These are phyloP conservation scores for Rattus rattus DNA, from an alignment of 2,113 vertebrate genomes.

Conservation along the genomic window DNA sequence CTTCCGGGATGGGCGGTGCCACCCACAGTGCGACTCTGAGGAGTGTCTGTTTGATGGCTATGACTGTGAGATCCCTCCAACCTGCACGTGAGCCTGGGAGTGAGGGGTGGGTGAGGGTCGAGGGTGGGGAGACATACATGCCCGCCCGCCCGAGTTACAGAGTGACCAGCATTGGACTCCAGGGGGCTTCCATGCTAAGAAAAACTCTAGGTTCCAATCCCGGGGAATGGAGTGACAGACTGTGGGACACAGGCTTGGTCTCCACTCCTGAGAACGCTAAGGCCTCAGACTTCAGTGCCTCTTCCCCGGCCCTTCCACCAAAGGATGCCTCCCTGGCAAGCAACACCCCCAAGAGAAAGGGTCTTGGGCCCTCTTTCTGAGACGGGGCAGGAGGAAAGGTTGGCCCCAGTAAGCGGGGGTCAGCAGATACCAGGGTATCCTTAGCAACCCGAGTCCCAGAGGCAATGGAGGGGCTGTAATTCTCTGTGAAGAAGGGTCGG, in stretches of 20 bases:
- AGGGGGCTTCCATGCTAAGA: neutral
- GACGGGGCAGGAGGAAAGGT: neutral
- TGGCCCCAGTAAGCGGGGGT: neutral
- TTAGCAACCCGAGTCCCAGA: neutral
- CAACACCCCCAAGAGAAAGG: neutral
- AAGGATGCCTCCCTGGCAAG: neutral
- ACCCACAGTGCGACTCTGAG: slow-evolving; percentile 87
- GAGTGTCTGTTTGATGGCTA: slow-evolving; percentile 92
- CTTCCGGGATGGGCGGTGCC: slow-evolving; percentile 90
- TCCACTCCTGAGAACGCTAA: neutral
- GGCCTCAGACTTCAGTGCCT: neutral
- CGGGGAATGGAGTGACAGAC: neutral
- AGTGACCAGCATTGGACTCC: neutral
- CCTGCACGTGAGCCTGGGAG: slow-evolving; percentile 88
- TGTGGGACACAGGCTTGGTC: neutral
- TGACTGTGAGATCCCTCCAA: slow-evolving; percentile 87
- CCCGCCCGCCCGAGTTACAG: neutral
- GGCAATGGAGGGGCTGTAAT: neutral
- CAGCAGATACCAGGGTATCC: neutral
- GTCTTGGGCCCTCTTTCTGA: neutral
- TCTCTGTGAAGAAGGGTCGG: neutral
- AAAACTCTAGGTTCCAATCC: neutral
- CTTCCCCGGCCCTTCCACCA: neutral
- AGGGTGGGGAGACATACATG: neutral
- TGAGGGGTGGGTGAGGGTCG: neutral